These are phyloP conservation scores for Urocyon cinereoargenteus DNA, from an alignment of 2,797 vertebrate genomes.

Conservation along the genomic window DNA sequence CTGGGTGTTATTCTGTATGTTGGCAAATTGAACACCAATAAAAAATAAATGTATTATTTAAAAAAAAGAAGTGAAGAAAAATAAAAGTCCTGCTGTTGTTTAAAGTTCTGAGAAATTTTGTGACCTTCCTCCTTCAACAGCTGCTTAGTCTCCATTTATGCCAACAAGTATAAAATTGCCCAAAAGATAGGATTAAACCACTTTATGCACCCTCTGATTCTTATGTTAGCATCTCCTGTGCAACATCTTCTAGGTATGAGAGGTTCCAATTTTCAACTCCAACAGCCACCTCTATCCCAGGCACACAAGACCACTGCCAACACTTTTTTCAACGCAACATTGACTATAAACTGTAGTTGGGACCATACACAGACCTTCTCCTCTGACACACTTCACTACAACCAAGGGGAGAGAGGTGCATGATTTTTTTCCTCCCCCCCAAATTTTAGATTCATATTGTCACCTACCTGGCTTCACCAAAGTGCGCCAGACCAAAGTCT, in stretches of 20 bases:
- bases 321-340: background rate
- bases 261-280: background rate
- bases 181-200: background rate
- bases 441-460: background rate
- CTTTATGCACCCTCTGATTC: background rate
- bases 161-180: background rate
- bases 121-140: background rate
- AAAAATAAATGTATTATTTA: no score
- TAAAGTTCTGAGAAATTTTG: background rate
- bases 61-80: no score
- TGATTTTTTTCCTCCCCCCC: background rate
- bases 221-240: background rate
- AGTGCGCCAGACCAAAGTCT: background rate
- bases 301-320: background rate
- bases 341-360: background rate
- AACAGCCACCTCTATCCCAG: background rate
- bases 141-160: background rate
- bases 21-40: no score
- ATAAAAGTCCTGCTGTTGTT: background rate
- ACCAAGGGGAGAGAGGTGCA: no score
- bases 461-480: conserved; percentile 31
- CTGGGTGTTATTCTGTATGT: no score
- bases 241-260: no score
- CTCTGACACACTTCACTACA: background rate
- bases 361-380: background rate